phyloP scores from a whole-genome alignment of 2,888 invertebrate genomes.

The Macaria liturata region DNA sequence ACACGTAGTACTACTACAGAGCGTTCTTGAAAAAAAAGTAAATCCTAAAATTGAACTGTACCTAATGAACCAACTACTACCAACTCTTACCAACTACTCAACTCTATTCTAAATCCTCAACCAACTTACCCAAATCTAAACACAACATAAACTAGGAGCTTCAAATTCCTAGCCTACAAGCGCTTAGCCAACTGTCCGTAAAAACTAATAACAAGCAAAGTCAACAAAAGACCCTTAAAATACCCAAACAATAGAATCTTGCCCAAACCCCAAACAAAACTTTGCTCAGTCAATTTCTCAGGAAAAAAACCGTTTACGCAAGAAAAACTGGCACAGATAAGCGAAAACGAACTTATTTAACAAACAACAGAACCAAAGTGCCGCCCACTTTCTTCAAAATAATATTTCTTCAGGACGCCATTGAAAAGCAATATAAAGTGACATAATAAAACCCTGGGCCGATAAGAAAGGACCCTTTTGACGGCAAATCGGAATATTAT shows the following conservation, averaged over 20 bases:
- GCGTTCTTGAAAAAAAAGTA: too few species aligned
- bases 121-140: too few species aligned
- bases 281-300: constrained; percentile 8
- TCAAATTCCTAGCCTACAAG: neutral
- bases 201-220: constrained; percentile 7
- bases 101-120: too few species aligned
- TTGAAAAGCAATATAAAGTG: constrained; percentile 35
- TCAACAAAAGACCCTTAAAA: constrained; percentile 6
- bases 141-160: too few species aligned
- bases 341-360: constrained; percentile 23
- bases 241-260: constrained; percentile 5
- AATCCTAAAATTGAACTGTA: too few species aligned
- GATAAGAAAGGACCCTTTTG: constrained; percentile 37
- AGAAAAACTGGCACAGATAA: constrained; percentile 20
- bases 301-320: constrained; percentile 13
- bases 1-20: too few species aligned
- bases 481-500: constrained; percentile 37
- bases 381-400: constrained; percentile 22
- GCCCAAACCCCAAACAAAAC: constrained; percentile 7
- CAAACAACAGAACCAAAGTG: constrained; percentile 23
- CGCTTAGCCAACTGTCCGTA: neutral
- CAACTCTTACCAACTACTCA: too few species aligned
- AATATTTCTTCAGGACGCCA: constrained; percentile 27
- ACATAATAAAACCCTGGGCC: constrained; percentile 37
- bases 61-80: too few species aligned